Conservation (phyloP, 1,140 invertebrate genomes). For the Ridgeia piscesae region DNA sequence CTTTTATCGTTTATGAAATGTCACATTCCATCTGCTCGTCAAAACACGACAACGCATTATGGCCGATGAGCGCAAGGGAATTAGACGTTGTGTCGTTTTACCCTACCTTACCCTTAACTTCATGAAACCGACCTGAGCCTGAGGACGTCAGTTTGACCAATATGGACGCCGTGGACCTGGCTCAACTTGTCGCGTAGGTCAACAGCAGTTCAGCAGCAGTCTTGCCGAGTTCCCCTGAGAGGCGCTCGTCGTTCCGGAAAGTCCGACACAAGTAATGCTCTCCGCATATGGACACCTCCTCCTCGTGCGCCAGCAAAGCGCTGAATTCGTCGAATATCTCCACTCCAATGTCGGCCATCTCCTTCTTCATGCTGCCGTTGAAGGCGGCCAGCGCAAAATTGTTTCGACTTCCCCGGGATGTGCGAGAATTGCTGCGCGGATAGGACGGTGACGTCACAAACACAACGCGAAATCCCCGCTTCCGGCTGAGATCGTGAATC, state of each 20-base stretch:
- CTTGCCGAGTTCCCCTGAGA: neutral
- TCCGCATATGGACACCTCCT: neutral
- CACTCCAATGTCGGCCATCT: neutral
- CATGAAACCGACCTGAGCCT: no score
- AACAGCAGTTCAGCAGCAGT: neutral
- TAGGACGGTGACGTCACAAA: neutral
- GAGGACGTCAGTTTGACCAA: no score
- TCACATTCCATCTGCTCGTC: no score
- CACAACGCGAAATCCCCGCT: neutral
- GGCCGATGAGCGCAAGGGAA: no score
- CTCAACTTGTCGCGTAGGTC: neutral
- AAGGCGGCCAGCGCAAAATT: neutral
- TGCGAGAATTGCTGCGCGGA: neutral
- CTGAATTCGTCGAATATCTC: neutral
- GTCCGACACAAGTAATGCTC: neutral
- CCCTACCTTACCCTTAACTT: no score
- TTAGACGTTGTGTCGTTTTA: no score
- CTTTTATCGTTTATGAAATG: no score
- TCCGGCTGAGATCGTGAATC: neutral
- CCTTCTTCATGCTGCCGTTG: neutral
- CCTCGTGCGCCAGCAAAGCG: neutral
- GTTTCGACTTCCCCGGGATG: neutral
- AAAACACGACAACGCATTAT: no score
- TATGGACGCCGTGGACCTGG: neutral
- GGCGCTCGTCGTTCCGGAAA: neutral